Percentiles rank a stretch among this genome's conserved stretches.
Conservation (phyloP, 1,140 invertebrate genomes). For the Charaxes varanes region DNA sequence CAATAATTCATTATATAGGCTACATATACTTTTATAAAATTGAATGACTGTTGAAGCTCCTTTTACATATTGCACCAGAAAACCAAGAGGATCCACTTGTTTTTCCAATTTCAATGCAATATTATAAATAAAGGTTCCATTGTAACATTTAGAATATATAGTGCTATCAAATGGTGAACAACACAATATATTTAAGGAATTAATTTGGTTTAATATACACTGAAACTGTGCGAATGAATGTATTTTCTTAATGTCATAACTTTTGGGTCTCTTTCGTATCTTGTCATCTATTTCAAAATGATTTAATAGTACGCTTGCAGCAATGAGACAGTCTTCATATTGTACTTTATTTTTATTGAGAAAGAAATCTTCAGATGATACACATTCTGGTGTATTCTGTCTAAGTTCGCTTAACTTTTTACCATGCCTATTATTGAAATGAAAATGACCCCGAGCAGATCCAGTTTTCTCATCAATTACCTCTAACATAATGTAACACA, state of each 20-base stretch:
- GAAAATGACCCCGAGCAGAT: conserved; percentile 60
- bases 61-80: conserved; percentile 70
- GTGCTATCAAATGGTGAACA: conserved; percentile 72
- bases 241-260: conserved; percentile 76
- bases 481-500: conserved; percentile 76
- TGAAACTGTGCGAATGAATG: conserved; percentile 85
- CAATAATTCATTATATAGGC: conserved; percentile 33
- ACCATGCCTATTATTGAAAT: conserved; percentile 60
- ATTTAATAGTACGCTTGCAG: conserved; percentile 75
- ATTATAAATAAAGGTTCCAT: conserved; percentile 86
- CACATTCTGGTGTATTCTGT: conserved; percentile 29
- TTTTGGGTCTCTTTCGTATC: conserved; percentile 75
- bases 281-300: conserved; percentile 79
- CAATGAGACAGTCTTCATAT: conserved; percentile 76
- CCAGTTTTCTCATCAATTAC: conserved; percentile 78
- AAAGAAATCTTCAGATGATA: conserved; percentile 29
- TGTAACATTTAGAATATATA: conserved; percentile 76
- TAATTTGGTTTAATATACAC: conserved; percentile 77
- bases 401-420: conserved; percentile 50
- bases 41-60: conserved; percentile 69
- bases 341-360: conserved; percentile 65
- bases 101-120: conserved; percentile 76
- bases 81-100: conserved; percentile 69
- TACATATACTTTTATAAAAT: conserved; percentile 55
- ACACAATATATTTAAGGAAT: conserved; percentile 80